phyloP scores from a whole-genome alignment of 2,888 invertebrate species.

The Mactromeris polynyma region DNA sequence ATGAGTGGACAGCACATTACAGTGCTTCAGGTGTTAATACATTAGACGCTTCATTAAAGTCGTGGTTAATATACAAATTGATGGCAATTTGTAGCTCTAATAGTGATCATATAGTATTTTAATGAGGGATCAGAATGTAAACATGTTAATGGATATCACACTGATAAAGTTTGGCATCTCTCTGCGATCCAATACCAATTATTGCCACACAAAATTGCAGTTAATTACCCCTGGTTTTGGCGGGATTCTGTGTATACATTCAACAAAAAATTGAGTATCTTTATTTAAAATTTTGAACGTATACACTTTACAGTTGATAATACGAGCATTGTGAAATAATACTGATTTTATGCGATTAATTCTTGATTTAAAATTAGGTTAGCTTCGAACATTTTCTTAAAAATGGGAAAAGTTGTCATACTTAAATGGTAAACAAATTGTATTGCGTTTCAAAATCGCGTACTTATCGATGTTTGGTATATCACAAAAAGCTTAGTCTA shows the following conservation, averaged over 20 bases:
- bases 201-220: neutral
- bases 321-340: neutral
- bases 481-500: no score
- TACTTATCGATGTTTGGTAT: no score
- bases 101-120: neutral
- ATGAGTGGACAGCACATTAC: neutral
- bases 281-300: neutral
- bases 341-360: no score
- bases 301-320: neutral
- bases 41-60: conserved; percentile 48
- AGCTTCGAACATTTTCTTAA: no score
- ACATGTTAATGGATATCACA: neutral
- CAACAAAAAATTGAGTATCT: no score
- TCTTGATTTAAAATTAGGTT: no score
- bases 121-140: neutral
- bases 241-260: neutral
- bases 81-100: conserved; percentile 1
- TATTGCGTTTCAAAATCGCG: no score
- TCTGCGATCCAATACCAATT: neutral
- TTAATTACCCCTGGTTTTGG: neutral
- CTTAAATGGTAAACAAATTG: neutral
- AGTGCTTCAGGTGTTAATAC: conserved; percentile 45
- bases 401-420: no score
- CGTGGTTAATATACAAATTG: neutral
- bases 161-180: neutral